These are phyloP conservation scores for Dromas ardeola DNA, from an alignment of 2,113 vertebrate species.

Conservation along the genomic window DNA sequence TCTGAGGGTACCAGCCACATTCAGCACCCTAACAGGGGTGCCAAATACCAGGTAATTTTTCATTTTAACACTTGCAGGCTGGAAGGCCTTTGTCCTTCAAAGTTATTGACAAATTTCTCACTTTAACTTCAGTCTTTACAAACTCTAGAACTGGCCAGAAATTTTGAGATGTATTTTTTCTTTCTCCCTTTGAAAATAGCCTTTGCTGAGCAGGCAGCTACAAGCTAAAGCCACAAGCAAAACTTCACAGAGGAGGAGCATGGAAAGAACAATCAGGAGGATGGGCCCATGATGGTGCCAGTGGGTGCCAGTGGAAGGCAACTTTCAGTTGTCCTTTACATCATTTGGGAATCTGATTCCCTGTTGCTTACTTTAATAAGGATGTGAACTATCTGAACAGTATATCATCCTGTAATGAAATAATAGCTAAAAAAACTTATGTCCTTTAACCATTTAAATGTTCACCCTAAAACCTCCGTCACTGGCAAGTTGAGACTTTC, in stretches of 20 bases:
- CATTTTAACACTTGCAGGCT: not conserved
- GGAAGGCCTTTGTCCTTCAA: not conserved
- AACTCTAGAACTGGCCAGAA: not conserved
- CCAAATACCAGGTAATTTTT: not conserved
- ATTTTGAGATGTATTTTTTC: not conserved
- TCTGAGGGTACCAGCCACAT: not conserved
- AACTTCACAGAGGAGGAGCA: not conserved
- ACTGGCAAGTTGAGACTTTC: not conserved
- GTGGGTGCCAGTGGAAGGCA: not conserved
- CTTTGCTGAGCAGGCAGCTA: not conserved
- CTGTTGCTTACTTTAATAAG: slow-evolving; percentile 1
- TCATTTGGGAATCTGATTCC: not conserved
- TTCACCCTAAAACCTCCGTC: not conserved
- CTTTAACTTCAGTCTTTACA: not conserved
- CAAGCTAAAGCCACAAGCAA: not conserved
- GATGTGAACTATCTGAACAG: slow-evolving; percentile 1
- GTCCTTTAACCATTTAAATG: not conserved
- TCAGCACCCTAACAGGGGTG: not conserved
- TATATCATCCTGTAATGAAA: not conserved
- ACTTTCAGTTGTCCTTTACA: not conserved
- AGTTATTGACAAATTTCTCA: not conserved
- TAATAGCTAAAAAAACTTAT: not conserved
- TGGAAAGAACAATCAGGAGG: not conserved
- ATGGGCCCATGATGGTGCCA: not conserved
- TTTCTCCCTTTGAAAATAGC: not conserved